Percentiles rank a stretch among this genome's conserved stretches.
Conservation (phyloP, 2,888 invertebrate species). For the Oscheius sp. region DNA sequence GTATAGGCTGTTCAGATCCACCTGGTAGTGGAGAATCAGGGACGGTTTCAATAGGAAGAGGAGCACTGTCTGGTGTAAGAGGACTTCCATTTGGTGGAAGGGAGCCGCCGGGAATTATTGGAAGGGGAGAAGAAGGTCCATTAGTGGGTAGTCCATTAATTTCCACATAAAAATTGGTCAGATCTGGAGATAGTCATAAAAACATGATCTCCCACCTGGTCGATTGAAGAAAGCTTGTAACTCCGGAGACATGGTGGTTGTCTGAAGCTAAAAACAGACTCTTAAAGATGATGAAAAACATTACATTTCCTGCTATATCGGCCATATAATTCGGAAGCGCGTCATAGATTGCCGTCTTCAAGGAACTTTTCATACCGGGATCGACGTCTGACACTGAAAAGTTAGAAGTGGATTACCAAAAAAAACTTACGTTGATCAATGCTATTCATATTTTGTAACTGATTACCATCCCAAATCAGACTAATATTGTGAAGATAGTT, state of each 20-base stretch:
- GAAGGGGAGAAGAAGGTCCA: not conserved
- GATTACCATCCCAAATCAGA: constrained; percentile 4
- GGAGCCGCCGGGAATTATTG: not conserved
- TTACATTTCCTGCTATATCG: not conserved
- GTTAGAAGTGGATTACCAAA: not conserved
- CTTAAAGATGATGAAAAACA: not conserved
- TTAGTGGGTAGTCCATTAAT: no score
- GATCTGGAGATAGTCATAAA: no score
- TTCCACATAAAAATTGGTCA: no score
- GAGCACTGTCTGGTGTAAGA: no score
- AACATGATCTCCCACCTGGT: no score
- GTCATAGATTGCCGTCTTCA: constrained; percentile 9
- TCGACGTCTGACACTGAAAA: constrained; percentile 7
- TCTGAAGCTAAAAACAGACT: not conserved
- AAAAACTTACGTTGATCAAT: constrained; percentile 10
- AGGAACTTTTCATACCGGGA: constrained; percentile 7
- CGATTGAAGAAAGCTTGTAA: no score
- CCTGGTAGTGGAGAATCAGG: no score
- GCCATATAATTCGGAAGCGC: constrained; percentile 11
- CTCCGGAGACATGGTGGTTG: constrained; percentile 13
- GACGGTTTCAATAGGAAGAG: no score
- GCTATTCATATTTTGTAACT: not conserved
- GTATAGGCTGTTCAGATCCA: no score
- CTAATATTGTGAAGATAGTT: constrained; percentile 16
- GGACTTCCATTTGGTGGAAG: no score